Percentiles rank a stretch among this genome's conserved stretches.
These are phyloP conservation scores for Bombus affinis DNA, from an alignment of 1,140 invertebrate genomes.

Conservation along the genomic window DNA sequence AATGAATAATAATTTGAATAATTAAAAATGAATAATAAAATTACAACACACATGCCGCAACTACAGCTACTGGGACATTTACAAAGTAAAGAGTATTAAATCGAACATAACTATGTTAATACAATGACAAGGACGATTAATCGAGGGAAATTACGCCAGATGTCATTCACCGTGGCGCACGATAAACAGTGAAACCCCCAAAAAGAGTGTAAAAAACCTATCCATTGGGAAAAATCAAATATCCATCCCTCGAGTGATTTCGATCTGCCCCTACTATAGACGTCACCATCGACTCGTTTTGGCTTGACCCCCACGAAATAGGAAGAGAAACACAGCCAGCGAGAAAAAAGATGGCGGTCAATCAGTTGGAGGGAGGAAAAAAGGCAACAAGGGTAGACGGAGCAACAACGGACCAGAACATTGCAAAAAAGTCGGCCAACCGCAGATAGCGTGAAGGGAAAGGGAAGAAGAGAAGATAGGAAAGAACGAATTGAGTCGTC, in stretches of 20 bases:
- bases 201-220: background rate
- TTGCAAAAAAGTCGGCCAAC: conserved; percentile 67
- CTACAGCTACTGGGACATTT: background rate
- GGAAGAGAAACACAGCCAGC: background rate
- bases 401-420: conserved; percentile 46
- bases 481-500: conserved; percentile 62
- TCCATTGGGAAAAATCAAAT: conserved; percentile 38
- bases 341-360: background rate
- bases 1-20: too few relatives aligned
- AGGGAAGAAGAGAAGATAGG: conserved; percentile 7
- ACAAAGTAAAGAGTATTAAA: background rate
- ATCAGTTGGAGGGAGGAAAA: background rate
- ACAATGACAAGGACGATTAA: background rate
- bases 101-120: background rate
- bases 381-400: conserved; percentile 22
- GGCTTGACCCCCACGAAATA: conserved; percentile 26
- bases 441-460: conserved; percentile 53
- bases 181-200: background rate
- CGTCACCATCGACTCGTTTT: background rate
- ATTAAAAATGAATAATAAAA: background rate
- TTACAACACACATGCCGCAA: background rate
- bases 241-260: conserved; percentile 28
- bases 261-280: conserved; percentile 9
- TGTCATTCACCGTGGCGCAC: background rate
- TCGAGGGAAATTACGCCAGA: conserved; percentile 41